These are phyloP conservation scores for Hirtodrosophila cameraria DNA, from an alignment of 2,888 invertebrate genomes.

Conservation along the genomic window DNA sequence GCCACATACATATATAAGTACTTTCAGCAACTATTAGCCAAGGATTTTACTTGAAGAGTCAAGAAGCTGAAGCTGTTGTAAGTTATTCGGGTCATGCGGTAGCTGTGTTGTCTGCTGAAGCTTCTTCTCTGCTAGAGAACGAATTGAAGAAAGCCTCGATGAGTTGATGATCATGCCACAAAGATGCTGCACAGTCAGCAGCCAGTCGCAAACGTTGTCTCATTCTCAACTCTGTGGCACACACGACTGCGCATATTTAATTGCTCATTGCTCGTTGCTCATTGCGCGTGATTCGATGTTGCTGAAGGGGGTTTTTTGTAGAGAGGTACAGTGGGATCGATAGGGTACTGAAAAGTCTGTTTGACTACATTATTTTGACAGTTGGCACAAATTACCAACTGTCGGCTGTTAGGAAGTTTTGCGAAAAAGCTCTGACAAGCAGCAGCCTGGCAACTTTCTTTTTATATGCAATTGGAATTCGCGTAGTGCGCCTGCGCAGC, in stretches of 20 bases:
- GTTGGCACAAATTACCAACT: conserved; percentile 71
- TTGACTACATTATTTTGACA: conserved; percentile 69
- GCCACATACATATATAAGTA: too few species aligned
- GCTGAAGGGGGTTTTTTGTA: not conserved
- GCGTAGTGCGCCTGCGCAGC: conserved; percentile 54
- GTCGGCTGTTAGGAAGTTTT: conserved; percentile 17
- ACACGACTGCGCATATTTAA: conserved; percentile 79
- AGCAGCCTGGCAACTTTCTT: conserved; percentile 58
- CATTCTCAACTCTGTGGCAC: conserved; percentile 46
- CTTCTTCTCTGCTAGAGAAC: conserved; percentile 39
- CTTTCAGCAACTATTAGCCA: conserved; percentile 10
- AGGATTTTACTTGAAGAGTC: not conserved
- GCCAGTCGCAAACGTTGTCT: conserved; percentile 28
- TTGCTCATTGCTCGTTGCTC: conserved; percentile 74
- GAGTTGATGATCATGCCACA: conserved; percentile 23
- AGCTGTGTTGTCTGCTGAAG: conserved; percentile 25
- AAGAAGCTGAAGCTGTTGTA: not conserved
- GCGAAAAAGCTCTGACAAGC: conserved; percentile 10
- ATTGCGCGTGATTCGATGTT: conserved; percentile 61
- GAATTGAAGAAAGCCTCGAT: conserved; percentile 47
- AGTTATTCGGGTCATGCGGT: conserved; percentile 57
- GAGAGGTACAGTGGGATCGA: not conserved
- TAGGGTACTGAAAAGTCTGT: not conserved
- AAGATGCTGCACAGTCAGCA: conserved; percentile 48
- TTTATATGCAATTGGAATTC: conserved; percentile 47